Evolutionary conservation across 2,797 vertebrate species (phyloP).

Genomic region (Galaxias olidus): DNA sequence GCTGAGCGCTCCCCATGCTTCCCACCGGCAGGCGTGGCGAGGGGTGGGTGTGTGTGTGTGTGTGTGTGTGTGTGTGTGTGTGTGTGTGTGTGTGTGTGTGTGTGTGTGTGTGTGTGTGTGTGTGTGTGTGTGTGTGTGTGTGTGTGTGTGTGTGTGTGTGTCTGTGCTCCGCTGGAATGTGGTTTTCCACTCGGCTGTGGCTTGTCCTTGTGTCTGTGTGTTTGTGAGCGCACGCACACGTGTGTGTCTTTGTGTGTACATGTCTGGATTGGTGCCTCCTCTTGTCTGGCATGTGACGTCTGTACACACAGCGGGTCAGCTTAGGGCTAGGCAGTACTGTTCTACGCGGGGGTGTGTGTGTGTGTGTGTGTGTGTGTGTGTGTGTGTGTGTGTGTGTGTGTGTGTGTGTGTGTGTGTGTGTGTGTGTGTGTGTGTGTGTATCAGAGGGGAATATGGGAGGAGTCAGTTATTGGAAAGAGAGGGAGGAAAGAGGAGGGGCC

Average conservation of each 20-base stretch:
- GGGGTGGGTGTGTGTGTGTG: constrained; percentile 45
- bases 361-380: constrained; percentile 17
- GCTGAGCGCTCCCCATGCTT: constrained; percentile 76
- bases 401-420: constrained; percentile 20
- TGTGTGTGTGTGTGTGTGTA: constrained; percentile 22
- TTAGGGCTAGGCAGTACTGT: constrained; percentile 67
- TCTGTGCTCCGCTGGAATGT: constrained; percentile 66
- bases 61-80: constrained; percentile 48
- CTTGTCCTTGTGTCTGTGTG: constrained; percentile 24
- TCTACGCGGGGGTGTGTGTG: constrained; percentile 32
- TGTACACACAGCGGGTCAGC: constrained; percentile 75
- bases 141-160: constrained; percentile 64
- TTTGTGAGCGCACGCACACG: constrained; percentile 7
- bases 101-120: constrained; percentile 42
- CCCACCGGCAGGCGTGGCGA: constrained; percentile 70
- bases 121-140: no score
- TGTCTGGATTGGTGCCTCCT: constrained; percentile 73
- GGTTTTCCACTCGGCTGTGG: constrained; percentile 66
- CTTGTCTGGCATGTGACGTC: constrained; percentile 75
- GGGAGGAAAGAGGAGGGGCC: constrained; percentile 63
- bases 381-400: constrained; percentile 20
- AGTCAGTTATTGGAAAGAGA: constrained; percentile 66
- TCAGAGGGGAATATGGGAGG: constrained; percentile 51
- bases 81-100: constrained; percentile 52
- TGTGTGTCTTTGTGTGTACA: constrained; percentile 36